Evolutionary conservation across 2,888 invertebrate species (phyloP).

Genomic region (Cremastobaeus sp.): DNA sequence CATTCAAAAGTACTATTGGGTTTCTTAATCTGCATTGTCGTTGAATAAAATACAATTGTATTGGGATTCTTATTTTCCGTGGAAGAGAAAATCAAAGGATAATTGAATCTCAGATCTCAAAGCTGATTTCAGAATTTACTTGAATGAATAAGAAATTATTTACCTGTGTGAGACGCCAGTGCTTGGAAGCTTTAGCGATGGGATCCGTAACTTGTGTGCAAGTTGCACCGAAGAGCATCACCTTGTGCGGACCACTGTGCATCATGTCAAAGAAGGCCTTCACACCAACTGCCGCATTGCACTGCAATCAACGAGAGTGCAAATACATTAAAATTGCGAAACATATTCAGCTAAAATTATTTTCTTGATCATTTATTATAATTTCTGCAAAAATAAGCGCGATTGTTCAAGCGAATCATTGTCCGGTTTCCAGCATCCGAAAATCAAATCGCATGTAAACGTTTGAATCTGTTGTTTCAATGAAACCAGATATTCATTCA

Average conservation of each 20-base stretch:
- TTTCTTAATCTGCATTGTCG: no score
- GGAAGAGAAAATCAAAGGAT: neutral
- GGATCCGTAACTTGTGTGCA: slow-evolving; percentile 98
- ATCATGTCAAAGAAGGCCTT: slow-evolving; percentile 98
- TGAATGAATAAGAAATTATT: slow-evolving; percentile 47
- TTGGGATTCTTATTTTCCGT: no score
- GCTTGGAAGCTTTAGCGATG: slow-evolving; percentile 96
- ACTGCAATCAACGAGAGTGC: slow-evolving; percentile 81
- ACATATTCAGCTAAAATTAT: neutral
- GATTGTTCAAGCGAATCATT: no score
- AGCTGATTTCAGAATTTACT: slow-evolving; percentile 5
- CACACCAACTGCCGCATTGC: slow-evolving; percentile 95
- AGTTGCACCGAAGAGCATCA: slow-evolving; percentile 97
- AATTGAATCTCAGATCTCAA: neutral
- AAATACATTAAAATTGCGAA: no score
- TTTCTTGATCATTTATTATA: neutral
- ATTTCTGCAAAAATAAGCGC: neutral
- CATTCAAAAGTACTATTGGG: no score
- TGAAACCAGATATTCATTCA: neutral
- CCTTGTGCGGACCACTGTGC: slow-evolving; percentile 93
- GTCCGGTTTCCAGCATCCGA: neutral
- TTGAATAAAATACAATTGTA: no score
- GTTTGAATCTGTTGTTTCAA: neutral
- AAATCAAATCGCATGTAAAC: neutral
- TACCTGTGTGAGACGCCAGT: slow-evolving; percentile 97